phyloP scores from a whole-genome alignment of 2,888 invertebrate species.

The Stenichneumon culpator region DNA sequence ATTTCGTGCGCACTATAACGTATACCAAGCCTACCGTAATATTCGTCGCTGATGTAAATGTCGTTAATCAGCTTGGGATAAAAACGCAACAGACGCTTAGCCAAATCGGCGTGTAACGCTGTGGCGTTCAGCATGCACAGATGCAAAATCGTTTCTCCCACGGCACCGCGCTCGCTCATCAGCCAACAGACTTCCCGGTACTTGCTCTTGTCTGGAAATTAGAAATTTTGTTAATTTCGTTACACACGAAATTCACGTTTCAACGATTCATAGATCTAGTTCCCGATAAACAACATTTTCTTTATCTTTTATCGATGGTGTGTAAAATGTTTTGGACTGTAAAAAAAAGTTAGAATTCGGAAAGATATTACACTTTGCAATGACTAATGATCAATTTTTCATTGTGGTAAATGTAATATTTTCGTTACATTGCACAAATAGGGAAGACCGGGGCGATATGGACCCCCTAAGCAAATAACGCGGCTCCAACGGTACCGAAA shows the following conservation, averaged over 20 bases:
- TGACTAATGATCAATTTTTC: not conserved
- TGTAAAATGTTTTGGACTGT: too few species aligned
- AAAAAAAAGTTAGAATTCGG: not conserved
- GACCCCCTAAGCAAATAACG: too few species aligned
- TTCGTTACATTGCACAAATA: too few species aligned
- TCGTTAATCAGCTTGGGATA: constrained; percentile 99
- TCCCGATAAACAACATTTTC: not conserved
- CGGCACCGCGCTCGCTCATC: constrained; percentile 95
- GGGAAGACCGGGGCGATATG: too few species aligned
- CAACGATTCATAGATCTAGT: not conserved
- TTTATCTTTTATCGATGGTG: not conserved
- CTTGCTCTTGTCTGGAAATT: constrained; percentile 80
- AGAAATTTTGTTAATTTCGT: not conserved
- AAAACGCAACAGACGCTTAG: constrained; percentile 95
- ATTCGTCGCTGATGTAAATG: constrained; percentile 98
- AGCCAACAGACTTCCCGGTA: constrained; percentile 97
- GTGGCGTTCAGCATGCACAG: constrained; percentile 97
- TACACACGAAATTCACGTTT: not conserved
- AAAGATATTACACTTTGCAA: not conserved
- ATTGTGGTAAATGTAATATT: not conserved
- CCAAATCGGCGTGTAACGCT: constrained; percentile 96
- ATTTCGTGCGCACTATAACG: not conserved
- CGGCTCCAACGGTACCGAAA: too few species aligned
- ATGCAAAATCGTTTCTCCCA: constrained; percentile 98
- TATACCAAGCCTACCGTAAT: constrained; percentile 91